Evolutionary conservation across 2,113 vertebrate genomes (phyloP).

Genomic region (Pelobates fuscus): DNA sequence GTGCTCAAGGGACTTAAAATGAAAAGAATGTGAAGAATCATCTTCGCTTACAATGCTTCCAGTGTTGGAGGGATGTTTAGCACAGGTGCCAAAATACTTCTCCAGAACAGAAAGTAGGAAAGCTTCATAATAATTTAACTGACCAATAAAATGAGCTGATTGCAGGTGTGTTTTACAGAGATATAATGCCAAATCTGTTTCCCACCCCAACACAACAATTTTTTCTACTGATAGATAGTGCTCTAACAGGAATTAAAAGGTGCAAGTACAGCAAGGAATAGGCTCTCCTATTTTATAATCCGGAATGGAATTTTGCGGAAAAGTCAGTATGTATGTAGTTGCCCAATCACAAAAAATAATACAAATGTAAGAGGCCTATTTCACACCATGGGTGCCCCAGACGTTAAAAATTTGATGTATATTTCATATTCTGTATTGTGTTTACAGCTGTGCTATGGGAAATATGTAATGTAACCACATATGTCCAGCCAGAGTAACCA

Average conservation of each 20-base stretch:
- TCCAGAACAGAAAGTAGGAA: background rate
- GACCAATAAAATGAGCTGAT: too few relatives aligned
- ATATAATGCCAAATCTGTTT: background rate
- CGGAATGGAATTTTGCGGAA: too few relatives aligned
- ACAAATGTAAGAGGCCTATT: background rate
- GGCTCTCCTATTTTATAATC: too few relatives aligned
- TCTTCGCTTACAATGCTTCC: background rate
- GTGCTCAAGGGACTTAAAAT: background rate
- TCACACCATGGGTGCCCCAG: background rate
- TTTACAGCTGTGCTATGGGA: constrained; percentile 36
- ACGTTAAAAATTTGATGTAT: too few relatives aligned
- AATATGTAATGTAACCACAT: background rate
- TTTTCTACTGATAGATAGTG: background rate
- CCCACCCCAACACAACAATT: background rate
- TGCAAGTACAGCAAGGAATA: too few relatives aligned
- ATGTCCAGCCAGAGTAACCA: background rate
- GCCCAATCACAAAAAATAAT: too few relatives aligned
- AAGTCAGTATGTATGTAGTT: too few relatives aligned
- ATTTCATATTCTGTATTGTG: too few relatives aligned
- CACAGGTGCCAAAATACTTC: background rate
- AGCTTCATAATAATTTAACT: too few relatives aligned
- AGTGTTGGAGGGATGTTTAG: background rate
- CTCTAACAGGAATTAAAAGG: background rate
- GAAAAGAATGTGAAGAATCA: background rate
- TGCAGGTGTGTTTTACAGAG: background rate